Base-by-base conservation (phyloP, 2,888 invertebrate species). In the Phengaris alcon region DNA sequence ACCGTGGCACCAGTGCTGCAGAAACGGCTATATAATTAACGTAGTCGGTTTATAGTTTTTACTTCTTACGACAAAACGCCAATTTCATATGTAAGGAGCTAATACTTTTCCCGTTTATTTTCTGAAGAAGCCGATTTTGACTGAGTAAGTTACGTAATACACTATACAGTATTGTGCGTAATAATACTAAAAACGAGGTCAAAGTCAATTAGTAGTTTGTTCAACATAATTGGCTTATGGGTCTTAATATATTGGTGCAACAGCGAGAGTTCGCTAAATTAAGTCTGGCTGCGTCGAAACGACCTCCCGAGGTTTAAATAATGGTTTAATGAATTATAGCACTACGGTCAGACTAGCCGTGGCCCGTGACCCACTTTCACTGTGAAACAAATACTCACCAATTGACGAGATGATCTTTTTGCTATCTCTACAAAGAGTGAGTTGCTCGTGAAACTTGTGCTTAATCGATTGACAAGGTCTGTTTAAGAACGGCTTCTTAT, bases 301-400 rank as follows among this genome's bases (percentile, higher is more conserved):
- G 79, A 78, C 79, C 81, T 79, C 81, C 79, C 74, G 79, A 74
- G 77, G 78, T 75, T 78, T 79, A 79, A 81, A 80, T 82, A 82
- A 83, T 82, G 80, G 80, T 78, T 78, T 76, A 77, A 78, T 79
- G 81, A 82, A 82, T 84, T 83, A 83, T 81, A 82, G 81, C 81
- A 75, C 78, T 79, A 77, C 78, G 76, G 78, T 77, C 76, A 76
- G 76, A 79, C 79, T 78, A 79, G 80, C 82, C 84, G 80, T 84
- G 22, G 22, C 22, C 22, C 22, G 22, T 22, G 86, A 85, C 86
- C 85, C 78, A 82, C 78, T 83, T 84, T 80, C 78, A 78, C 77
- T 75, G 75, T 76, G 74, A 76, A 77, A 79, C 79, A 79, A 78
- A 78, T 77, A 69, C 76, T 73, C 68, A 54, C 57, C 54, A 72